Base-by-base conservation (phyloP, 2,113 vertebrate species). In the Ceuthmochares aereus region DNA sequence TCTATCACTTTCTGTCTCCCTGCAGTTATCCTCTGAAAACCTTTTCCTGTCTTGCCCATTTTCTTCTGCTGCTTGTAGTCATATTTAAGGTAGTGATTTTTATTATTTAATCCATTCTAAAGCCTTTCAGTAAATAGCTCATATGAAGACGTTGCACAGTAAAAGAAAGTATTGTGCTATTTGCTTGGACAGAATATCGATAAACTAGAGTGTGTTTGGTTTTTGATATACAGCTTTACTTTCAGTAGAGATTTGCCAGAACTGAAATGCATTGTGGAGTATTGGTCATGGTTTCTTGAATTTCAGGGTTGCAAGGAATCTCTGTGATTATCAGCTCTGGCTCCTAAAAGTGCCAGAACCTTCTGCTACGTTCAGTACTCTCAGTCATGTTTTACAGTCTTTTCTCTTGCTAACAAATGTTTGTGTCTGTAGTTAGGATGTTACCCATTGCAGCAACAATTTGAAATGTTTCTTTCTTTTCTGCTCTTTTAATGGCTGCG, bases 91-190 rank as follows among this genome's bases (percentile, higher is more conserved):
- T 64, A 63, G 68, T 72, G 12, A 54, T 81, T 95, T 96, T 95
- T 96, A 95, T 91, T 87, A 75, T 92, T 89, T 92, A 92, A 89
- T 81, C 88, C 47, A 86, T 95, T 84, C 77, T 59, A 55, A 93
- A 96, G 64, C 27, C 56, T 81, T 96, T 78, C 67, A 93, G 64
- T 84, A 78, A 93, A 74, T 63, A 78, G 42, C 64, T 92, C 22
- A 30, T 55, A 78, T 76, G 58, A 92, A 95, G 83, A 87, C 3
- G 23, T 81, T 42, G 37, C 68, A 55, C 32, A 16, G 47, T 77
- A 78, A 63, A 90, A 95, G 42, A 67, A 94, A 84, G 52, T n/a
- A 40, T 47, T 81, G 49, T 0, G 0, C 72, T 88, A 1, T 84
- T 86, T 89, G 34, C 56, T 78, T 75, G 64, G 69, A 67, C 69